Evolutionary conservation across 2,888 invertebrate genomes (phyloP), one percentile per base, ranked within the genome.

Genomic region (Leucophenga montana): DNA sequence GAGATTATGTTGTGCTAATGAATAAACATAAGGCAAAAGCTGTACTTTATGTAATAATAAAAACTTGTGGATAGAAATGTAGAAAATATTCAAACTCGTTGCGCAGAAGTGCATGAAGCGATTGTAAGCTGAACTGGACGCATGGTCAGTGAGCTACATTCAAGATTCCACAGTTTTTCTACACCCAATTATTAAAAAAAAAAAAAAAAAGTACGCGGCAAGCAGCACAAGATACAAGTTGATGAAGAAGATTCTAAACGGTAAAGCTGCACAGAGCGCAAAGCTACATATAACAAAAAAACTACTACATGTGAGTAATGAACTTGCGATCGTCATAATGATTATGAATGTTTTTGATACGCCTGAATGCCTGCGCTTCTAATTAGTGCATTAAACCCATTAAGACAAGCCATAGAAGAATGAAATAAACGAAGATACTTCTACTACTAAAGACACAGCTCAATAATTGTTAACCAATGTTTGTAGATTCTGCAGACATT

Each of bases 311-410:
- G 9, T 48, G 62, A 64, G 22, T 48, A 64, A 64, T 39, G 61
- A 61, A 14, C 16, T 27, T 16, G 5, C 13, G 62, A 64, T 20
- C n/a, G 20, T 31, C 56, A 57, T 71, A 31, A 54, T 62, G 48
- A 57, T 61, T 56, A 57, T 59, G 54, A 18, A 67, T 54, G 76
- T 69, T 56, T 59, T 69, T 22, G 73, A 72, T 72, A 74, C 78
- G 80, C 80, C 77, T 83, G 82, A 82, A 85, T 85, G 85, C 83
- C 64, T 20, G 54, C 64, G 75, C 73, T 75, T 83, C 72, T 78
- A 85, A 85, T 85, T 82, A 85, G 85, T 85, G 85, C 85, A 85
- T 85, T 85, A 84, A 85, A 77, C 71, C 69, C 75, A 73, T 78
- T 78, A 65, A 66, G 73, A 39, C 18, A 64, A 64, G n/a, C 48